Conservation (phyloP, 2,797 vertebrate genomes). For the Betta splendens region DNA sequence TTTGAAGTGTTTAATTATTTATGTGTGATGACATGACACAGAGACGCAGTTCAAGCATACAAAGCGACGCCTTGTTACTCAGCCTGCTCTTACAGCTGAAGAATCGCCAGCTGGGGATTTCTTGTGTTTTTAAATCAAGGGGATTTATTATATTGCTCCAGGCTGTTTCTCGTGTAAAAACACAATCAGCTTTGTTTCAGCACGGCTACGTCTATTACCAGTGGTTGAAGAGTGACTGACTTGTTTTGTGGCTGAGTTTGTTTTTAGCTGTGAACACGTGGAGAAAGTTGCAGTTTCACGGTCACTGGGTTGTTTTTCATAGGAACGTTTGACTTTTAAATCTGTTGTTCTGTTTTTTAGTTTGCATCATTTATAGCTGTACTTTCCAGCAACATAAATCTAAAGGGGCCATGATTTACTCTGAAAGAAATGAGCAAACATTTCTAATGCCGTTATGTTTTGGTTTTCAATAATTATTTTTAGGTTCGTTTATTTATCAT, state of each 20-base stretch:
- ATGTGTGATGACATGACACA: constrained; percentile 6
- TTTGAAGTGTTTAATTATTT: background rate
- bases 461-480: no score
- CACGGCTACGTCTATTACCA: constrained; percentile 21
- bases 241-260: background rate
- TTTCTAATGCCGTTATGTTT: no score
- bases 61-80: constrained; percentile 22
- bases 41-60: constrained; percentile 5
- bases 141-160: constrained; percentile 30
- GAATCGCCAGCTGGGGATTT: constrained; percentile 35
- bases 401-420: no score
- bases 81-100: constrained; percentile 8
- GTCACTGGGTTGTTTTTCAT: constrained; percentile 14
- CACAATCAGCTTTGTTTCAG: constrained; percentile 51
- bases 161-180: constrained; percentile 33
- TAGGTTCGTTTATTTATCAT: no score
- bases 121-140: constrained; percentile 35
- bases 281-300: constrained; percentile 1
- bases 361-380: background rate
- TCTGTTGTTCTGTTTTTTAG: constrained; percentile 1
- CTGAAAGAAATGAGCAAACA: no score
- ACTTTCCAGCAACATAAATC: no score
- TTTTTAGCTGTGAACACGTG: background rate
- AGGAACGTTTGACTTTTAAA: constrained; percentile 8
- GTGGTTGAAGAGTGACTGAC: background rate